These are phyloP conservation scores for Rhodinocichla rosea DNA, from an alignment of 2,113 vertebrate genomes.

Conservation along the genomic window DNA sequence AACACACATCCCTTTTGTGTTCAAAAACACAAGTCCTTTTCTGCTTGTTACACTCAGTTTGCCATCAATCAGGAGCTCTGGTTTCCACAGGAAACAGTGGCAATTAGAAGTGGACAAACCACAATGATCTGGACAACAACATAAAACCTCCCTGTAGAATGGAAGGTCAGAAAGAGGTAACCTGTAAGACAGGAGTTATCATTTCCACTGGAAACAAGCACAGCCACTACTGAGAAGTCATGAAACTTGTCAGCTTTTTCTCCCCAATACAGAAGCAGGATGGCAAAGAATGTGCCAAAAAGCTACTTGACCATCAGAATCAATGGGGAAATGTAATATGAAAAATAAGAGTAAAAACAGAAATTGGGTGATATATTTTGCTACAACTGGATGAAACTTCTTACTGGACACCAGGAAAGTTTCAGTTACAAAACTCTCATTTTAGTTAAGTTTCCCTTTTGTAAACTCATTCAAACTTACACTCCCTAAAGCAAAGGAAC, in stretches of 20 bases:
- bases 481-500: neutral
- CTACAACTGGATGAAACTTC: neutral
- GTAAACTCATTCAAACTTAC: neutral
- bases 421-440: neutral
- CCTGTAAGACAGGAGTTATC: slow-evolving; percentile 32
- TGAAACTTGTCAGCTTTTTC: neutral
- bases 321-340: neutral
- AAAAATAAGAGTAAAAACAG: neutral
- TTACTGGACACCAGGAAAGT: neutral
- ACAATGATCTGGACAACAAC: neutral
- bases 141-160: neutral
- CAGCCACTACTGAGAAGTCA: neutral
- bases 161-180: slow-evolving; percentile 8
- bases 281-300: neutral
- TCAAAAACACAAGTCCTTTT: neutral
- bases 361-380: neutral
- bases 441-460: neutral
- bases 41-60: neutral
- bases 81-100: slow-evolving; percentile 59
- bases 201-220: slow-evolving; percentile 64
- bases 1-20: neutral
- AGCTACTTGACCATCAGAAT: neutral
- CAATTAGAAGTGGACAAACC: neutral
- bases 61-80: neutral
- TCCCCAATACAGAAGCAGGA: neutral